Evolutionary conservation across 2,888 invertebrate genomes (phyloP).

Genomic region (Ctena decussata): DNA sequence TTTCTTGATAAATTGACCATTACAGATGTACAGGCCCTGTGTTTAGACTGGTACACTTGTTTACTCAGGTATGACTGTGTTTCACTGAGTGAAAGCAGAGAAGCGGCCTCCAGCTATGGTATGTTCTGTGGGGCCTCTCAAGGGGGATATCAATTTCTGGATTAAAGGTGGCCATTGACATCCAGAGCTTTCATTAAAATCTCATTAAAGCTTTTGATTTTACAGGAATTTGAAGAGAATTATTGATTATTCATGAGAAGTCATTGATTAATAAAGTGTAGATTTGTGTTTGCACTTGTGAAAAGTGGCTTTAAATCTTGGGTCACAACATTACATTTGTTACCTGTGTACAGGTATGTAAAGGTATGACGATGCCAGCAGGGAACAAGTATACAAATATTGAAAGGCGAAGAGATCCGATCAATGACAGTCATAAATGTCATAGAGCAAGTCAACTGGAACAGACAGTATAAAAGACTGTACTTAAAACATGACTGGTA

Average conservation of each 20-base stretch:
- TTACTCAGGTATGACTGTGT: slow-evolving; percentile 64
- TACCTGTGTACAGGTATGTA: too few species aligned
- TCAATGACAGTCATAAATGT: too few species aligned
- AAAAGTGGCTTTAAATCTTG: neutral
- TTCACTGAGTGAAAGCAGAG: slow-evolving; percentile 64
- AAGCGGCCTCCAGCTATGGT: slow-evolving; percentile 61
- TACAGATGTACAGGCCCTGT: neutral
- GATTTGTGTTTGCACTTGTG: neutral
- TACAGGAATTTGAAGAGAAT: slow-evolving; percentile 20
- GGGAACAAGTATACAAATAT: too few species aligned
- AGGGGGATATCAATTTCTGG: slow-evolving; percentile 31
- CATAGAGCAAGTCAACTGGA: too few species aligned
- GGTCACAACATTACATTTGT: too few species aligned
- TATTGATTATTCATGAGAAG: slow-evolving; percentile 38
- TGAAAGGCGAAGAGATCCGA: too few species aligned
- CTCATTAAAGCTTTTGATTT: slow-evolving; percentile 27
- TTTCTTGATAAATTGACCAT: neutral
- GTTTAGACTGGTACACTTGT: slow-evolving; percentile 56
- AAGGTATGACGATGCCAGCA: too few species aligned
- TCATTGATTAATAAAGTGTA: slow-evolving; percentile 17
- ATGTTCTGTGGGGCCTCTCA: slow-evolving; percentile 45
- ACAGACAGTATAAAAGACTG: too few species aligned
- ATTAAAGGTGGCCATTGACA: neutral
- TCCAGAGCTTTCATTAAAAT: slow-evolving; percentile 10
- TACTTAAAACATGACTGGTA: too few species aligned